Percentiles rank a stretch among this genome's conserved stretches.
phyloP scores from a whole-genome alignment of 2,888 invertebrate species.

The Dicycla oo region DNA sequence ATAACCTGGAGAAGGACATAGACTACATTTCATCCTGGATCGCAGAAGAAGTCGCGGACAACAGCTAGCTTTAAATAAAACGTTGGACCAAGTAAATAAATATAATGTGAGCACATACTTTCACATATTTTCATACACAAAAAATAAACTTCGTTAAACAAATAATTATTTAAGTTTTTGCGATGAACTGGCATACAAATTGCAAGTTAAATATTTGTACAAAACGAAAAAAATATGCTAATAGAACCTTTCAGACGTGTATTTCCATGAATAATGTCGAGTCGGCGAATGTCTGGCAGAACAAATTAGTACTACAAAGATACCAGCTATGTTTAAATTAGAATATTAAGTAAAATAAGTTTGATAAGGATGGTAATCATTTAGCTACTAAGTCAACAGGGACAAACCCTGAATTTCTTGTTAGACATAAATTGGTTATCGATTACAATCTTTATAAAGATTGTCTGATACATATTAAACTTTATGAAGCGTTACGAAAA shows the following conservation, averaged over 20 bases:
- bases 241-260: conserved; percentile 42
- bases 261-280: conserved; percentile 51
- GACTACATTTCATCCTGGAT: too few relatives aligned
- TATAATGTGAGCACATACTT: conserved; percentile 2
- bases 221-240: conserved; percentile 53
- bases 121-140: conserved; percentile 13
- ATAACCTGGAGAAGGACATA: too few relatives aligned
- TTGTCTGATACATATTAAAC: not conserved
- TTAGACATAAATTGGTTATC: not conserved
- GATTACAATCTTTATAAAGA: not conserved
- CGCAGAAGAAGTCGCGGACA: too few relatives aligned
- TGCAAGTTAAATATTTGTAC: conserved; percentile 41
- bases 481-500: not conserved
- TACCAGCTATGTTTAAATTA: conserved; percentile 56
- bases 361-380: conserved; percentile 20
- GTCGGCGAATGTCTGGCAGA: conserved; percentile 40
- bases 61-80: too few relatives aligned
- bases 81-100: too few relatives aligned
- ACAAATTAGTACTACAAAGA: conserved; percentile 51
- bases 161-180: conserved; percentile 45
- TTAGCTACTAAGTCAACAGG: conserved; percentile 10
- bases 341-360: conserved; percentile 33
- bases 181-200: conserved; percentile 31
- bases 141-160: conserved; percentile 33
- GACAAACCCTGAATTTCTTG: not conserved